phyloP scores from a whole-genome alignment of 2,888 invertebrate species.

The Torymus tubicola region DNA sequence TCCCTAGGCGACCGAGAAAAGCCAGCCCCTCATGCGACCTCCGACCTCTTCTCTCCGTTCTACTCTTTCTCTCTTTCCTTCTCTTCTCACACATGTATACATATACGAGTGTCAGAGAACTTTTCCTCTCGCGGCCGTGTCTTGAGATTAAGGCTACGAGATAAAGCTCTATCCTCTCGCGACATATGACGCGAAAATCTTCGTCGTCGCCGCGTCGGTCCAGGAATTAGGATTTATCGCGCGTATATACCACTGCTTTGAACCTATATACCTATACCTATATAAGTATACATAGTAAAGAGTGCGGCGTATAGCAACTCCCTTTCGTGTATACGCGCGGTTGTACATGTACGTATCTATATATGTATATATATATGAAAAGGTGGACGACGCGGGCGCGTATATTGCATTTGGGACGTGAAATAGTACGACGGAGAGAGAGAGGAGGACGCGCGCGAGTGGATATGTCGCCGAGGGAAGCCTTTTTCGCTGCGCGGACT shows the following conservation, averaged over 20 bases:
- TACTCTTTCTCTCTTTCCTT: too few relatives aligned
- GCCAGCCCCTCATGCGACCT: too few relatives aligned
- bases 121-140: not conserved
- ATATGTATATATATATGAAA: too few relatives aligned
- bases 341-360: too few relatives aligned
- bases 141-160: conserved; percentile 24
- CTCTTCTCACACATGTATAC: not conserved
- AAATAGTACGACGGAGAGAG: too few relatives aligned
- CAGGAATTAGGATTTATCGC: conserved; percentile 56
- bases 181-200: conserved; percentile 33
- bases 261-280: conserved; percentile 6
- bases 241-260: conserved; percentile 3
- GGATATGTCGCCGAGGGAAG: not conserved
- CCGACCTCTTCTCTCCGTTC: too few relatives aligned
- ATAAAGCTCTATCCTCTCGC: not conserved
- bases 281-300: not conserved
- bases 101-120: not conserved
- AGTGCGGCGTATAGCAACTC: too few relatives aligned
- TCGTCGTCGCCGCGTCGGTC: not conserved
- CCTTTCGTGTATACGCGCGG: too few relatives aligned
- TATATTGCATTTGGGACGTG: too few relatives aligned
- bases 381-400: too few relatives aligned
- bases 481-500: conserved; percentile 13
- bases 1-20: too few relatives aligned
- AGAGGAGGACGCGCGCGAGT: conserved; percentile 5